Percentiles rank a stretch among this genome's conserved stretches.
Evolutionary conservation across 2,113 vertebrate genomes (phyloP).

Genomic region (Symphodus melops): DNA sequence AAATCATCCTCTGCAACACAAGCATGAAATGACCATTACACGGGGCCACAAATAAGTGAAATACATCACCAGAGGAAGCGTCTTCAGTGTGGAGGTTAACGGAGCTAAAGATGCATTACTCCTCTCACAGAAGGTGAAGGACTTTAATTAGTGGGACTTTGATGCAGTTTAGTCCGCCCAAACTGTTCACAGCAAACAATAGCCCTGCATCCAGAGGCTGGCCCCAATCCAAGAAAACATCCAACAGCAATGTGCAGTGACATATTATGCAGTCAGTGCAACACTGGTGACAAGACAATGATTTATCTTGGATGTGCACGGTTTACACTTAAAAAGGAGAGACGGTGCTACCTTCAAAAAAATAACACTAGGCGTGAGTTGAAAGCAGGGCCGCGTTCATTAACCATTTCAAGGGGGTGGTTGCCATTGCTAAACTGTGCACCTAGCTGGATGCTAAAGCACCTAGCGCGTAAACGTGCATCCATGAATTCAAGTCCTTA

Average conservation of each 20-base stretch:
- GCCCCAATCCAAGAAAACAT: conserved; percentile 47
- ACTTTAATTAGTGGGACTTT: conserved; percentile 31
- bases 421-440: conserved; percentile 70
- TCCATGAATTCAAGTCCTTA: neutral
- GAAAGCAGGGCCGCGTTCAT: conserved; percentile 62
- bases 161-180: conserved; percentile 48
- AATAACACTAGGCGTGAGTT: conserved; percentile 9
- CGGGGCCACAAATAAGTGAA: neutral
- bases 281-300: neutral
- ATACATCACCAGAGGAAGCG: neutral
- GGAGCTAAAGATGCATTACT: neutral
- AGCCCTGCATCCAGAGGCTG: conserved; percentile 50
- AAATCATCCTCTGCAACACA: neutral
- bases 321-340: neutral
- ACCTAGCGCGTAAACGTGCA: neutral
- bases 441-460: conserved; percentile 56
- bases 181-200: conserved; percentile 64
- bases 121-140: neutral
- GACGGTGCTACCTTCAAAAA: neutral
- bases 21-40: neutral
- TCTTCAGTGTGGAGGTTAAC: neutral
- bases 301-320: neutral
- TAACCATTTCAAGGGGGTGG: conserved; percentile 34
- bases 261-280: conserved; percentile 2
- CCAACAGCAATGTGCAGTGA: conserved; percentile 38